Conservation (phyloP, 2,888 invertebrate genomes). For the Phengaris arion region DNA sequence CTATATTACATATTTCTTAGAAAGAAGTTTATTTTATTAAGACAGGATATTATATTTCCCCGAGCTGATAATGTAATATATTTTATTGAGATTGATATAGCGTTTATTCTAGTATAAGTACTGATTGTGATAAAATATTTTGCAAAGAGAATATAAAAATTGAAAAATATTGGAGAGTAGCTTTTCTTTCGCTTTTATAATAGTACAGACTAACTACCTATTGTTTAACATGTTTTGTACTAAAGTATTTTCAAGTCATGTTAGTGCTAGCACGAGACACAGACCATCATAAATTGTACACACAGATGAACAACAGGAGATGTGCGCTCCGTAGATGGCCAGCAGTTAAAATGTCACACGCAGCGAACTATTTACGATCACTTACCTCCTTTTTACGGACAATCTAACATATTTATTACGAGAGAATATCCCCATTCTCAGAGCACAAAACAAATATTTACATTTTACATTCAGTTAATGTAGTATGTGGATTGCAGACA, state of each 20-base stretch:
- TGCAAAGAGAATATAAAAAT: background rate
- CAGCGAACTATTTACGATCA: constrained; percentile 6
- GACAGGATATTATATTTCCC: too few species aligned
- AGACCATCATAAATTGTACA: constrained; percentile 1
- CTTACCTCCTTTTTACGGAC: background rate
- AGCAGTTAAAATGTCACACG: constrained; percentile 20
- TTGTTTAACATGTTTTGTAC: background rate
- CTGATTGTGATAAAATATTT: background rate
- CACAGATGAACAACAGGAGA: background rate
- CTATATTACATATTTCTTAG: background rate
- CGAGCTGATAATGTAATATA: too few species aligned
- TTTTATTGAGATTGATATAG: too few species aligned
- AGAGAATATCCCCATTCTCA: background rate
- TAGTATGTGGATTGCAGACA: too few species aligned
- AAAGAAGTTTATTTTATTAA: too few species aligned
- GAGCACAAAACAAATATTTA: background rate
- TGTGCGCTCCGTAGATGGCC: constrained; percentile 18
- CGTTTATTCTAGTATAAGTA: too few species aligned
- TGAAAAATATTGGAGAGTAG: background rate
- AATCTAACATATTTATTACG: background rate
- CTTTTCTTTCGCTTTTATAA: background rate
- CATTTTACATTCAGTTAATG: too few species aligned
- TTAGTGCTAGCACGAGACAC: background rate
- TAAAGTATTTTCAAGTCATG: background rate
- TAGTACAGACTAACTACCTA: constrained; percentile 2